Conservation (phyloP, 2,888 invertebrate species). For the Euzetes globulus region DNA sequence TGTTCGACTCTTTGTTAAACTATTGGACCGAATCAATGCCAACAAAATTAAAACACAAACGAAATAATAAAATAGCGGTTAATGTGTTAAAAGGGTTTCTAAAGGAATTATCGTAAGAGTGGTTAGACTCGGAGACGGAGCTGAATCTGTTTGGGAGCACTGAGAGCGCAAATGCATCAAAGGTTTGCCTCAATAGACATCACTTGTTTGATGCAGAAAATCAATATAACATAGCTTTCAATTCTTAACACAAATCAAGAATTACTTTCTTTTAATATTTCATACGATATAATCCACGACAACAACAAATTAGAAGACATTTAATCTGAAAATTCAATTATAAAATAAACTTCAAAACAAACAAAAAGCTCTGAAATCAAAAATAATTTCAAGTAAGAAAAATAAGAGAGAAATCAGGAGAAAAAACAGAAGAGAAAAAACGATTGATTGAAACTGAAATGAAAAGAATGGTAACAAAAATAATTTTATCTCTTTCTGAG, state of each 20-base stretch:
- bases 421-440: background rate
- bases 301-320: conserved; percentile 5
- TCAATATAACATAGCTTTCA: conserved; percentile 12
- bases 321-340: background rate
- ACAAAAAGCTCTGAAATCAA: background rate
- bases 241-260: conserved; percentile 10
- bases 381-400: background rate
- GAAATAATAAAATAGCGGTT: background rate
- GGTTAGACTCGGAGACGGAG: background rate
- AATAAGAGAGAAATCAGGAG: background rate
- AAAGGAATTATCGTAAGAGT: background rate
- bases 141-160: background rate
- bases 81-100: background rate
- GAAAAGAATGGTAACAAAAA: no score
- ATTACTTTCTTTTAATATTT: conserved; percentile 6
- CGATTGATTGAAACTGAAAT: background rate
- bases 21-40: background rate
- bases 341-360: background rate
- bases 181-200: conserved; percentile 16
- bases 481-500: no score
- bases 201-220: conserved; percentile 28
- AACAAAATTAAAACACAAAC: background rate
- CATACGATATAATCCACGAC: background rate
- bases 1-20: background rate
- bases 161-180: background rate